A percentile compares a stretch with the other conserved stretches of the same genome.
Evolutionary conservation across 2,113 vertebrate genomes (phyloP).

Genomic region (Pseudorasbora parva): DNA sequence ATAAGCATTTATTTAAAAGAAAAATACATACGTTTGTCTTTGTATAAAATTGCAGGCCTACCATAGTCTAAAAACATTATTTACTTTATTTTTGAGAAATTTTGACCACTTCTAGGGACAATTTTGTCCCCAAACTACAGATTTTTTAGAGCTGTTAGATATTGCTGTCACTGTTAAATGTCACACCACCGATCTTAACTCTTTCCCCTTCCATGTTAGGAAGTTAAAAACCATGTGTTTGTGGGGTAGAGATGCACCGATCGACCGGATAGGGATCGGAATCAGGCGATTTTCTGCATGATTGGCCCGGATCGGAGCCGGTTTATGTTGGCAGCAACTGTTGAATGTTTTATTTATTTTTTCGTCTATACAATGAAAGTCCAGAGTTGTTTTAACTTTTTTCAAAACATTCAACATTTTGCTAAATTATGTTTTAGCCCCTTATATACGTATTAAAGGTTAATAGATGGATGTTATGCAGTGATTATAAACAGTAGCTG

Average conservation of each 20-base stretch:
- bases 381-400: no score
- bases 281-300: no score
- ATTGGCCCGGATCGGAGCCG: no score
- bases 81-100: neutral
- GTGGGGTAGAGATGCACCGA: neutral
- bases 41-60: neutral
- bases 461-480: neutral
- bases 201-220: neutral
- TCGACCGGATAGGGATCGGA: no score
- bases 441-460: neutral
- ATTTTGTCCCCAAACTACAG: neutral
- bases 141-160: no score
- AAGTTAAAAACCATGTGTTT: conserved; percentile 1
- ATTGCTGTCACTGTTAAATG: neutral
- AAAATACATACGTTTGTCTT: neutral
- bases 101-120: neutral
- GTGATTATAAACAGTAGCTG: neutral
- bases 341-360: no score
- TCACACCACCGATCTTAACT: neutral
- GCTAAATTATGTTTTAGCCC: no score
- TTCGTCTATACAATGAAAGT: no score
- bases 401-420: no score
- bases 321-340: no score
- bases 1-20: neutral
- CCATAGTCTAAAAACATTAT: neutral